Percentiles rank a stretch among this genome's conserved stretches.
These are phyloP conservation scores for Sphecodes monilicornis DNA, from an alignment of 2,888 invertebrate genomes.

Conservation along the genomic window DNA sequence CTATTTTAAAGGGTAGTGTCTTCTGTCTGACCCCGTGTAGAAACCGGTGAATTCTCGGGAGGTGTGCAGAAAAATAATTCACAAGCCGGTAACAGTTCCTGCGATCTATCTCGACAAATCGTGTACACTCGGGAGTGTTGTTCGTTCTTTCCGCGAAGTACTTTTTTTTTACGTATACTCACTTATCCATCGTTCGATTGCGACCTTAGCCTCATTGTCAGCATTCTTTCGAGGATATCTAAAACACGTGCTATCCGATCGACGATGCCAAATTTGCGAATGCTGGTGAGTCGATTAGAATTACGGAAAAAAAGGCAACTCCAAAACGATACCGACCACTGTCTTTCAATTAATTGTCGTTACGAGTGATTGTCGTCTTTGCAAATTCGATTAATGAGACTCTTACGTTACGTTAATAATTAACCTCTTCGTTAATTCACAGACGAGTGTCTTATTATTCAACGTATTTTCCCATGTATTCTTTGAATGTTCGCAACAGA, in stretches of 20 bases:
- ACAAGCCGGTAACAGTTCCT: slow-evolving; percentile 17
- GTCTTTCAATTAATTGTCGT: neutral
- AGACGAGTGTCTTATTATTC: slow-evolving; percentile 1
- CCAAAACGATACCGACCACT: neutral
- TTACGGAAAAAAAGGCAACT: neutral
- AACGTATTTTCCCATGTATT: neutral
- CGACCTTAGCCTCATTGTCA: slow-evolving; percentile 52
- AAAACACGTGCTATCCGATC: slow-evolving; percentile 63
- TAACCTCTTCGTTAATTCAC: slow-evolving; percentile 27
- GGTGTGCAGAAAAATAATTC: slow-evolving; percentile 41
- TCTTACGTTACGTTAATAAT: neutral
- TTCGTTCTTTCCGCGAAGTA: slow-evolving; percentile 6
- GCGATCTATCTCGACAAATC: neutral
- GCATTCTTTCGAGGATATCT: slow-evolving; percentile 33
- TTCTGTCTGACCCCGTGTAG: slow-evolving; percentile 56
- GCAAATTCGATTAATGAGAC: neutral
- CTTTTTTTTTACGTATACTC: slow-evolving; percentile 26
- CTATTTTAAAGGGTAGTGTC: slow-evolving; percentile 69
- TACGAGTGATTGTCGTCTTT: neutral
- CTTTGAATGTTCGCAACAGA: neutral
- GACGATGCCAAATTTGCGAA: slow-evolving; percentile 64
- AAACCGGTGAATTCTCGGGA: slow-evolving; percentile 46
- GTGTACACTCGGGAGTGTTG: neutral
- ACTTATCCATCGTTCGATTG: neutral
- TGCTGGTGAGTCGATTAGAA: slow-evolving; percentile 62